These are phyloP conservation scores for Caenorhabditis virilis DNA, from an alignment of 2,888 invertebrate species.

Conservation along the genomic window DNA sequence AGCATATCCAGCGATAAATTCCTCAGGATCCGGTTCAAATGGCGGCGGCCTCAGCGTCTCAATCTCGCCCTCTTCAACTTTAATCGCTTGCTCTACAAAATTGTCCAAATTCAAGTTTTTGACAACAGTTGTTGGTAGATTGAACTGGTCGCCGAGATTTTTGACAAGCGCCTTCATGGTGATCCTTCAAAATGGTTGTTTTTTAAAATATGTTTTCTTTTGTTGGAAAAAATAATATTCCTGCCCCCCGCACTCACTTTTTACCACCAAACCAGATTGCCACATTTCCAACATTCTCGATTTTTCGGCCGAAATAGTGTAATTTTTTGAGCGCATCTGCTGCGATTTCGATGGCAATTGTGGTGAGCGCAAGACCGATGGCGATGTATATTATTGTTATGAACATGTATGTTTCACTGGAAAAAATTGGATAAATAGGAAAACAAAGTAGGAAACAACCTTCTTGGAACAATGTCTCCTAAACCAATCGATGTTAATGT, in stretches of 20 bases:
- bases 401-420: conserved; percentile 62
- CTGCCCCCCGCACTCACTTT: conserved; percentile 41
- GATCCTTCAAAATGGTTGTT: conserved; percentile 52
- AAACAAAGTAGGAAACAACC: conserved; percentile 28
- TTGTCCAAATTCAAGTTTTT: conserved; percentile 59
- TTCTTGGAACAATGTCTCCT: conserved; percentile 62
- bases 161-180: conserved; percentile 65
- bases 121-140: conserved; percentile 59
- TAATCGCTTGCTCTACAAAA: conserved; percentile 67
- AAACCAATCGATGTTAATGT: conserved; percentile 64
- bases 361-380: conserved; percentile 64
- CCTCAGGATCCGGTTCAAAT: conserved; percentile 51
- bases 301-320: conserved; percentile 66
- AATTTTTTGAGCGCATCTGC: conserved; percentile 64
- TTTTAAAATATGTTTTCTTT: too few species aligned
- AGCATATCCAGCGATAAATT: conserved; percentile 29
- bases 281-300: conserved; percentile 65
- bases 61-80: conserved; percentile 65
- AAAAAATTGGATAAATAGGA: not conserved
- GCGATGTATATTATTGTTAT: conserved; percentile 67
- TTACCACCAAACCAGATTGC: conserved; percentile 67
- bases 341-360: conserved; percentile 67
- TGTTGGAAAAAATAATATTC: not conserved
- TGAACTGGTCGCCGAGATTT: conserved; percentile 66
- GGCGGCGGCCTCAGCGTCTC: conserved; percentile 64